Percentiles rank a stretch among this genome's conserved stretches.
Conservation (phyloP, 2,888 invertebrate species). For the Eristalis pertinax region DNA sequence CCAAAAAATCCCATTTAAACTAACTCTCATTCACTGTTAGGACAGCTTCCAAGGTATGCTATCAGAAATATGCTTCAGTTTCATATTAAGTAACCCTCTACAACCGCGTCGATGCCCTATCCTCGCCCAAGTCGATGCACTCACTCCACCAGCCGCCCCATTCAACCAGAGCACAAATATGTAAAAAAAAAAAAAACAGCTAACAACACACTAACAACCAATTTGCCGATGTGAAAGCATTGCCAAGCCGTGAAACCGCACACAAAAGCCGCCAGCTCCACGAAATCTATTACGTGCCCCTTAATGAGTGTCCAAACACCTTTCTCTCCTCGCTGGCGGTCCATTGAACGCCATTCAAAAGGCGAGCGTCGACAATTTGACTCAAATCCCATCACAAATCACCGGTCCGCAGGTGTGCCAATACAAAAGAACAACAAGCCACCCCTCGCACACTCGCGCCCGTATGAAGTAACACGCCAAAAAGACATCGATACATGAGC, state of each 20-base stretch:
- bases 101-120: neutral
- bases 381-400: conserved; percentile 36
- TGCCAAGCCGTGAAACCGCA: neutral
- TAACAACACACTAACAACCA: conserved; percentile 7
- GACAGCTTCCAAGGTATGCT: too few relatives aligned
- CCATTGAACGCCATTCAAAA: conserved; percentile 5
- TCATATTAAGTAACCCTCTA: neutral
- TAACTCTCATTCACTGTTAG: too few relatives aligned
- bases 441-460: neutral
- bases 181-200: neutral
- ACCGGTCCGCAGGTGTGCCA: neutral
- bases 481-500: conserved; percentile 12
- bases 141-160: neutral
- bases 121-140: neutral
- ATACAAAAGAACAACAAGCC: neutral
- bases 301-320: conserved; percentile 30
- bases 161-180: neutral
- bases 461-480: neutral
- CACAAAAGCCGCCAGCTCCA: conserved; percentile 1
- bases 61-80: neutral
- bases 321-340: conserved; percentile 2
- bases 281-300: conserved; percentile 22
- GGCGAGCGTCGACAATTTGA: conserved; percentile 13
- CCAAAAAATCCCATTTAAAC: too few relatives aligned
- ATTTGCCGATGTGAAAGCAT: conserved; percentile 42